Base-by-base conservation (phyloP, 2,797 vertebrate species). In the Megalops cyprinoides region DNA sequence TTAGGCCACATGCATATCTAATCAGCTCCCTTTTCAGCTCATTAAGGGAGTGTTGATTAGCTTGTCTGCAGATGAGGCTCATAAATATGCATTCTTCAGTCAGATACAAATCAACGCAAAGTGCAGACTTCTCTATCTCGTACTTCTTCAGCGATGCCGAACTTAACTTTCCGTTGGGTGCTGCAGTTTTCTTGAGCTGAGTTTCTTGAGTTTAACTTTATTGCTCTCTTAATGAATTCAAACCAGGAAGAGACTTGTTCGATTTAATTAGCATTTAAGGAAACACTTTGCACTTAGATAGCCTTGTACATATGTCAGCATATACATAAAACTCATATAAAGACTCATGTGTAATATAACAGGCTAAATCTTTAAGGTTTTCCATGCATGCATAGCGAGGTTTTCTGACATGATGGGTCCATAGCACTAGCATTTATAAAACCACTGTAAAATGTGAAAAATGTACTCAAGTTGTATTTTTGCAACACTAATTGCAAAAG, bases 51-150 rank as follows among this genome's bases (percentile, higher is more conserved):
- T 1, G 15, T 31, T 60, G 77, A 65, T 31, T 48, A 78, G 60
- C 58, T 49, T 77, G 53, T 60, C 76, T 77, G 51, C 44, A 77
- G 77, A 67, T 37, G 44, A 49, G 60, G n/a, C 44, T 78, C 77
- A 78, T 78, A 49, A 78, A 65, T 78, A 78, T 78, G 7, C 60
- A 78, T 78, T 60, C 10, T 65, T 67, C 12, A 39, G 10, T 44
- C 58, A 48, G 56, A 44, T 25, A 28, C n/a, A 48, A n/a, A 39
- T 55, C 34, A 55, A 56, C 56, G 75, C 48, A 23, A 37, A 56
- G 46, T 34, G 51, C 49, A 56, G 20, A 39, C 34, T 56, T 42
- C 18, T 76, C 12, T 37, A 4, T 28, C 51, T 69, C 37, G 15
- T 69, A 53, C 9, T 14, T 8, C 15, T 53, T 69, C 20, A 42